These are phyloP conservation scores for Oscheius onirici DNA, from an alignment of 2,888 invertebrate species.

Conservation along the genomic window DNA sequence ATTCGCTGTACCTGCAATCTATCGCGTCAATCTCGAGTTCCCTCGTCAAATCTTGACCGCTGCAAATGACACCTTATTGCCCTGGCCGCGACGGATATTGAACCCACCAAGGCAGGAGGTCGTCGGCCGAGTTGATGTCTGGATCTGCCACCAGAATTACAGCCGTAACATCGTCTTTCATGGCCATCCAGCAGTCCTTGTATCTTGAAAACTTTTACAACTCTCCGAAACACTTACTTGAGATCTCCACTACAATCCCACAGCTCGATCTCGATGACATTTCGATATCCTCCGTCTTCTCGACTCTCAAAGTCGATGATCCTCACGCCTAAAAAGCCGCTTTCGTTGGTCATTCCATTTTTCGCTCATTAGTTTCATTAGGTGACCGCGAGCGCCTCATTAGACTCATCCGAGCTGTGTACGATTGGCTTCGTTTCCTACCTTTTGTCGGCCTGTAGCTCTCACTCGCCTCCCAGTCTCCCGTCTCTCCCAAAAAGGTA, in stretches of 20 bases:
- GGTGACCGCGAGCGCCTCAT: constrained; percentile 21
- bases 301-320: constrained; percentile 83
- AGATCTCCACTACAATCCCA: constrained; percentile 56
- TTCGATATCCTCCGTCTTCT: constrained; percentile 77
- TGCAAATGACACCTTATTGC: constrained; percentile 28
- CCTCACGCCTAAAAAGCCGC: constrained; percentile 72
- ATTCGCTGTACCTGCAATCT: constrained; percentile 33
- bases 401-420: constrained; percentile 19
- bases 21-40: constrained; percentile 15
- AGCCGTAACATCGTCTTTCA: constrained; percentile 79
- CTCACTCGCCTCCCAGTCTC: constrained; percentile 39
- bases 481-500: constrained; percentile 55
- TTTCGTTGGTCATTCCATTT: constrained; percentile 13
- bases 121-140: constrained; percentile 68
- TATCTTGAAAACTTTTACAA: constrained; percentile 34
- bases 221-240: constrained; percentile 35
- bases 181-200: constrained; percentile 80
- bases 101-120: constrained; percentile 61
- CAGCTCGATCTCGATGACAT: constrained; percentile 79
- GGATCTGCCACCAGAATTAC: constrained; percentile 80
- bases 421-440: constrained; percentile 27
- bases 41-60: constrained; percentile 8
- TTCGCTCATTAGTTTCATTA: constrained; percentile 35
- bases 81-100: constrained; percentile 9
- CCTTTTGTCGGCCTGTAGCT: constrained; percentile 63